phyloP scores from a whole-genome alignment of 2,797 vertebrate species.

The Pangasius djambal region DNA sequence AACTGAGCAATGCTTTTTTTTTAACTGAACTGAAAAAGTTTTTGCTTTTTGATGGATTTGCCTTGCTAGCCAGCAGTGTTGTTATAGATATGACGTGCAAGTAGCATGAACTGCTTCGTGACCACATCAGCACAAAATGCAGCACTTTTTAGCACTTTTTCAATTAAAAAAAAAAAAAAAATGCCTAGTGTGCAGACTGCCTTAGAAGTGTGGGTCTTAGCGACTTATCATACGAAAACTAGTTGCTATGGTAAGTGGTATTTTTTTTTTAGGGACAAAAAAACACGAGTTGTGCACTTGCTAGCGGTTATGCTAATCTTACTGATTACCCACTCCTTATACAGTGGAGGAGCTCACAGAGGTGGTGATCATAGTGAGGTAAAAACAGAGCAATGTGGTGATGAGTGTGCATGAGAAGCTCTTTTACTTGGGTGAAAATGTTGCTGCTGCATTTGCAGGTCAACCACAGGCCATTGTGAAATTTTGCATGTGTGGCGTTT shows the following conservation, averaged over 20 bases:
- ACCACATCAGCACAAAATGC: slow-evolving; percentile 13
- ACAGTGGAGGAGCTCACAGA: not conserved
- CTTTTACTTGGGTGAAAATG: not conserved
- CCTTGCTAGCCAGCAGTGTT: not conserved
- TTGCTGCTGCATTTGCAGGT: not conserved
- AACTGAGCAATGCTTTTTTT: not conserved
- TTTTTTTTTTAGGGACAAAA: not conserved
- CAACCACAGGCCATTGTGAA: slow-evolving; percentile 11
- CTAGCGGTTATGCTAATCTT: not conserved
- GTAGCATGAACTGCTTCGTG: not conserved
- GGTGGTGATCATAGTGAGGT: not conserved
- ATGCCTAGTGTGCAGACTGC: not conserved
- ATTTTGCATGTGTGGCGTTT: not conserved
- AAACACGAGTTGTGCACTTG: not conserved
- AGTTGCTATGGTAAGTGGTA: not conserved
- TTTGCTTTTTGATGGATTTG: not conserved
- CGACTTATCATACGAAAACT: not conserved
- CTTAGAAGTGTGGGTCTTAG: not conserved
- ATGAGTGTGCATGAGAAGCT: not conserved
- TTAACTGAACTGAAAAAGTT: not conserved
- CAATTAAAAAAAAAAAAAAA: not conserved
- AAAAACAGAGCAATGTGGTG: not conserved
- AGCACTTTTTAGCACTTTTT: not conserved
- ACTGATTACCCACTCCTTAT: not conserved
- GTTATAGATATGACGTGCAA: not conserved